phyloP scores from a whole-genome alignment of 2,888 invertebrate species.

The Apodemia hepburni region DNA sequence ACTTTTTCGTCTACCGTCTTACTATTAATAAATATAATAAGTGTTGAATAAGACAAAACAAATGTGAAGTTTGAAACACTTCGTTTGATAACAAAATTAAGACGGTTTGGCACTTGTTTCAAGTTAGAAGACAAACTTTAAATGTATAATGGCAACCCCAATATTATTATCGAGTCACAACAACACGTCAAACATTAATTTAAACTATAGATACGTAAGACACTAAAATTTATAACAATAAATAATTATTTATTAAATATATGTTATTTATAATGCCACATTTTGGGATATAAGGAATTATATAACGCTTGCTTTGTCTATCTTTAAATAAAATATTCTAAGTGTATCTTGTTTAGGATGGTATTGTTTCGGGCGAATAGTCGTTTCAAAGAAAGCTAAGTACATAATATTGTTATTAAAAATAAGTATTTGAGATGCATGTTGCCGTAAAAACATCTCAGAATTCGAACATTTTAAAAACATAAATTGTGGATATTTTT shows the following conservation, averaged over 20 bases:
- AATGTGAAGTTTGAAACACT: no score
- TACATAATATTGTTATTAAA: no score
- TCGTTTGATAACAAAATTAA: neutral
- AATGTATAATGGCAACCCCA: constrained; percentile 4
- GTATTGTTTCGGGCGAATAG: neutral
- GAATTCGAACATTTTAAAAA: no score
- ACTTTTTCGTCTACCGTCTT: neutral
- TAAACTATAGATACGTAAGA: neutral
- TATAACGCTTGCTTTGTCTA: neutral
- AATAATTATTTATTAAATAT: constrained; percentile 11
- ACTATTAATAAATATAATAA: no score
- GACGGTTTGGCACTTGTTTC: constrained; percentile 7
- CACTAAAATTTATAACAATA: constrained; percentile 8
- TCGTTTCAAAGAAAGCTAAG: no score
- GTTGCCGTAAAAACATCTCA: no score
- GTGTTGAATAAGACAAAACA: no score
- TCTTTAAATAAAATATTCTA: neutral
- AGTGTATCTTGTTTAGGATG: neutral
- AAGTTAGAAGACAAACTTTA: neutral
- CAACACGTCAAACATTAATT: constrained; percentile 10
- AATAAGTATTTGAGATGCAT: no score
- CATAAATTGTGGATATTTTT: neutral
- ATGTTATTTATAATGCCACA: constrained; percentile 7
- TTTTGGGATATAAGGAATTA: neutral
- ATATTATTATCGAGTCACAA: constrained; percentile 11